Percentiles rank a stretch among this genome's conserved stretches.
Evolutionary conservation across 23 tunicate genomes (phyloP).

Genomic region (Ciona savignyi): DNA sequence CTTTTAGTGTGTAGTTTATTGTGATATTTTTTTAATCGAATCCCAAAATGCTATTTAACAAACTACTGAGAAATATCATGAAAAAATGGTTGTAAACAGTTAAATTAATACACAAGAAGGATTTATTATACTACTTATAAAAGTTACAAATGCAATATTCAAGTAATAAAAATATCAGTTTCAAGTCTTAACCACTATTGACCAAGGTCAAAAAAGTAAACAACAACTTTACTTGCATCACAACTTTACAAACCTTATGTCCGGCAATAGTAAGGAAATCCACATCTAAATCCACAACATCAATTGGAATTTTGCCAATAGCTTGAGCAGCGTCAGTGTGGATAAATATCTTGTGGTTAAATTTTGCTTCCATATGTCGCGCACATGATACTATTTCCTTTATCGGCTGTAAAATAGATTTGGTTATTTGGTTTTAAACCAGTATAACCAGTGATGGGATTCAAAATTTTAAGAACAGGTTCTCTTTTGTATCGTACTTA

Average conservation of each 20-base stretch:
- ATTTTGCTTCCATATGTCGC: not conserved
- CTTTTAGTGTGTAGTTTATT: not conserved
- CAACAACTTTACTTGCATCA: too few relatives aligned
- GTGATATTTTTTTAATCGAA: too few relatives aligned
- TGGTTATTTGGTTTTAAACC: too few relatives aligned
- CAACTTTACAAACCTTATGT: constrained; percentile 65
- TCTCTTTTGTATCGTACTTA: too few relatives aligned
- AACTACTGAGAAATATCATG: not conserved
- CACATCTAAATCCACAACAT: constrained; percentile 50
- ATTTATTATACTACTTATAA: too few relatives aligned
- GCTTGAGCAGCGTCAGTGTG: constrained; percentile 98
- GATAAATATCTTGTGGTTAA: not conserved
- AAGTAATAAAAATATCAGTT: not conserved
- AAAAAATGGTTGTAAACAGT: not conserved
- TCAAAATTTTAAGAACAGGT: too few relatives aligned
- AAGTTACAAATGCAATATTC: too few relatives aligned
- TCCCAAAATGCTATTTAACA: too few relatives aligned
- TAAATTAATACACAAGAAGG: too few relatives aligned
- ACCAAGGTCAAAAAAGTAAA: not conserved
- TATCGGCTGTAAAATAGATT: constrained; percentile 15
- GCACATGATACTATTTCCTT: constrained; percentile 21
- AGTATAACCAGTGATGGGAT: too few relatives aligned
- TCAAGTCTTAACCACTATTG: not conserved
- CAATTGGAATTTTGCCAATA: constrained; percentile 76
- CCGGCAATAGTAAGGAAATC: constrained; percentile 93